Evolutionary conservation across 2,797 vertebrate genomes (phyloP), one percentile per base, ranked within the genome.

Genomic region (Gallinago stenura): DNA sequence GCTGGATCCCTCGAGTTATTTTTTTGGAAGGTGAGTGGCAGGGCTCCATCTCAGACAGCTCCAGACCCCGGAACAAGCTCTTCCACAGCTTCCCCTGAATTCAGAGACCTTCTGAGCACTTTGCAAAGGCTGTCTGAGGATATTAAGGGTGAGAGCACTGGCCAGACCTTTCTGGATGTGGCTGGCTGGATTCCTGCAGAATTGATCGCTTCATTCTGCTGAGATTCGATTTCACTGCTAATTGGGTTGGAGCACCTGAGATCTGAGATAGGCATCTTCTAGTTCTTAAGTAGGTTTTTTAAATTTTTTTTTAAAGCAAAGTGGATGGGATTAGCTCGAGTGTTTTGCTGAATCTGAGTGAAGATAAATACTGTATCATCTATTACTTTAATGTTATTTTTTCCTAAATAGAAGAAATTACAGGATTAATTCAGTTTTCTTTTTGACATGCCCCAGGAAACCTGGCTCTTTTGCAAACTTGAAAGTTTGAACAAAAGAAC

Each of bases 21-120:
- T 54, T 89, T 91, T 79, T 76, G 16, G 80, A 89, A 87, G 85
- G 30, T 87, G 71, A 82, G 62, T 90, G 68, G 20, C 66, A 89
- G 66, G 70, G 31, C 66, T 84, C 9, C 28, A 41, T 24, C 22
- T 22, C 66, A 92, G 83, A 51, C 39, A 56, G 43, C 62, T 96
- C 82, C 35, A 84, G 35, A 72, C 28, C 37, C 60, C 72, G 58
- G 15, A 95, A 51, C 6, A 41, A 73, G 51, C 14, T 73, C 56
- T 71, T 87, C 21, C 28, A 28, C n/a, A 66, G 10, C 37, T 46
- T 83, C 33, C 16, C 64, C 21, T n/a, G 72, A 64, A 77, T 90
- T 54, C 24, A 20, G 33, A 54, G 75, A 93, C 82, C 54, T 87
- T 90, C 64, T 88, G 83, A 33, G 53, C 51, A 21, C 20, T 12